phyloP scores from a whole-genome alignment of 2,113 vertebrate species.

The Oryzias melastigma region DNA sequence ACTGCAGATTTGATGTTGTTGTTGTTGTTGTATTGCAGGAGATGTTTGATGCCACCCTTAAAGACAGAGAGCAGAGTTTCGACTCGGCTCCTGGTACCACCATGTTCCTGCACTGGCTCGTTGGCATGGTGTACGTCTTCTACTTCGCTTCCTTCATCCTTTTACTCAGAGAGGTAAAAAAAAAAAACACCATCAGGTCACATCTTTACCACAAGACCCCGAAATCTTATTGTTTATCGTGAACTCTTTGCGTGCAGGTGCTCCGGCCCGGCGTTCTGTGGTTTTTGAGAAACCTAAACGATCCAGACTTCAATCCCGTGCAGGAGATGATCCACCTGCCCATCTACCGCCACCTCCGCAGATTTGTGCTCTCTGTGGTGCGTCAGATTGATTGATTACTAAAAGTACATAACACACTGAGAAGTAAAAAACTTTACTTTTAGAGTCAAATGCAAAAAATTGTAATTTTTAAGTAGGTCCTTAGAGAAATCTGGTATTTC shows the following conservation, averaged over 20 bases:
- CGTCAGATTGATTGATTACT: constrained; percentile 30
- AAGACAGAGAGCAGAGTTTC: constrained; percentile 92
- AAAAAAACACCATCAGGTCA: background rate
- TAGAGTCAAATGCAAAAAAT: no score
- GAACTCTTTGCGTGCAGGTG: constrained; percentile 73
- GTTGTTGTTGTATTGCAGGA: constrained; percentile 76
- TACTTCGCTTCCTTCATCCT: constrained; percentile 98
- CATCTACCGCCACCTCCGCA: constrained; percentile 92
- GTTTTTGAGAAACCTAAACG: constrained; percentile 97
- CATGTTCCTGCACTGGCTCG: constrained; percentile 97
- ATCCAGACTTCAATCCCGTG: constrained; percentile 97
- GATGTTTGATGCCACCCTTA: constrained; percentile 96
- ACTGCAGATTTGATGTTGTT: background rate
- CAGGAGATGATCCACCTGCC: constrained; percentile 98
- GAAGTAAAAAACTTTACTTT: no score
- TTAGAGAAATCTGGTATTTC: no score
- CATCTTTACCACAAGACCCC: background rate
- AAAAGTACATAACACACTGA: background rate
- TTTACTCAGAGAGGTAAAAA: constrained; percentile 88
- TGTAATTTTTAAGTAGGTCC: no score
- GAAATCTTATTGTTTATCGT: background rate
- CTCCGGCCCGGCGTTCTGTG: constrained; percentile 93
- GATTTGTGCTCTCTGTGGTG: constrained; percentile 97
- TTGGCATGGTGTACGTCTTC: constrained; percentile 98
- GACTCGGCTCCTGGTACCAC: constrained; percentile 94